Percentiles rank a stretch among this genome's conserved stretches.
These are phyloP conservation scores for Andrena minutula DNA, from an alignment of 2,888 invertebrate species.

Conservation along the genomic window DNA sequence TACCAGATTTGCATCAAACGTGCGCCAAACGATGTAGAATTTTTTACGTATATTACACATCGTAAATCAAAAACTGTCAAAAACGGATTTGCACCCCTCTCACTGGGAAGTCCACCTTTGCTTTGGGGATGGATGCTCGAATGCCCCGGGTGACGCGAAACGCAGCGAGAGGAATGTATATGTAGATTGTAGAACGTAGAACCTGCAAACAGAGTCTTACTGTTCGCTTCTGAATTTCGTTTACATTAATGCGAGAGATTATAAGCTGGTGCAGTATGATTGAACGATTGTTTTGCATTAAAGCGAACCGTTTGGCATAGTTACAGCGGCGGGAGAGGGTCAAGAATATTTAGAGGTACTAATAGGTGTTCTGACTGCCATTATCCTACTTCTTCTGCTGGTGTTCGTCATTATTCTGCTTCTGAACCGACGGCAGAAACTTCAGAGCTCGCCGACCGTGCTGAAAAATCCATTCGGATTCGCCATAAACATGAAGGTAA, in stretches of 20 bases:
- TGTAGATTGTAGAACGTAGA: background rate
- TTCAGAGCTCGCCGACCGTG: constrained; percentile 88
- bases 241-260: background rate
- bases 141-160: background rate
- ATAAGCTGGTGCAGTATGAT: background rate
- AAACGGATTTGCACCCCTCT: too few relatives aligned
- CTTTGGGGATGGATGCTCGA: background rate
- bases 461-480: constrained; percentile 88
- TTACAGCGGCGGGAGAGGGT: constrained; percentile 87
- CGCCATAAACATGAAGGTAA: constrained; percentile 89
- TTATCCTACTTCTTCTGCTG: constrained; percentile 88
- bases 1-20: too few relatives aligned
- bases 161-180: background rate
- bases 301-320: constrained; percentile 77
- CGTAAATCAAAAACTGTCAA: too few relatives aligned
- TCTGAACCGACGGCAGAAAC: constrained; percentile 87
- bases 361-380: constrained; percentile 89
- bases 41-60: too few relatives aligned
- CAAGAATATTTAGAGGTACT: constrained; percentile 88
- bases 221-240: background rate
- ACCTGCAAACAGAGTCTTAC: background rate
- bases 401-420: constrained; percentile 88
- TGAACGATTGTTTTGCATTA: constrained; percentile 27
- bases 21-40: too few relatives aligned
- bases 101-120: background rate